Conservation (phyloP, 2,888 invertebrate genomes). For the Chouioia cunea region DNA sequence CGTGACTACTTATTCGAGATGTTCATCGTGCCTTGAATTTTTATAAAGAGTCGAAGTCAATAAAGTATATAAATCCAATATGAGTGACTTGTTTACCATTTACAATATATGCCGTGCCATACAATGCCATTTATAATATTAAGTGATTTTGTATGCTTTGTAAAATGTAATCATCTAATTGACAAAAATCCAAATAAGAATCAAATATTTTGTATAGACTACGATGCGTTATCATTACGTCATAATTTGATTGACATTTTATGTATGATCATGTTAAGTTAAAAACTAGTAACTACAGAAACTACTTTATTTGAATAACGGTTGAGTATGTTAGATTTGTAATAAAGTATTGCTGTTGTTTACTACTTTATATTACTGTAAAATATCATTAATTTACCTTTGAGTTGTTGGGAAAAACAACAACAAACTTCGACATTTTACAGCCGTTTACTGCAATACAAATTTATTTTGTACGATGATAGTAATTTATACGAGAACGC, state of each 20-base stretch:
- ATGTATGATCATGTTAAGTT: no score
- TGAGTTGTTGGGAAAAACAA: no score
- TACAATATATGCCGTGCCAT: constrained; percentile 38
- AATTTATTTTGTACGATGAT: constrained; percentile 22
- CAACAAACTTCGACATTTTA: background rate
- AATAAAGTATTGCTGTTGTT: constrained; percentile 13
- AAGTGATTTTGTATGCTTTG: constrained; percentile 10
- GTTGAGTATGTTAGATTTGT: constrained; percentile 30
- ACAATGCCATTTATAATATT: constrained; percentile 39
- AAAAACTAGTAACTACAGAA: no score
- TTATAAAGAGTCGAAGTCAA: constrained; percentile 38
- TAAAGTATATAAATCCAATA: constrained; percentile 41
- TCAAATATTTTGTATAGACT: no score
- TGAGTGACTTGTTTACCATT: constrained; percentile 41
- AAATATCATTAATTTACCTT: constrained; percentile 9
- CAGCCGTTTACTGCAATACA: constrained; percentile 7
- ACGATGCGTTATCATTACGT: no score
- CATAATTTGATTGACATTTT: no score
- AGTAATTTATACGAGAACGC: background rate
- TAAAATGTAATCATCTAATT: background rate
- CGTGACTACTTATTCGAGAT: constrained; percentile 34
- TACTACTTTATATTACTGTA: constrained; percentile 22
- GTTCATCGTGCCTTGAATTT: constrained; percentile 41
- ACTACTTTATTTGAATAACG: constrained; percentile 17
- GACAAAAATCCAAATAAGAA: constrained; percentile 1